phyloP scores from a whole-genome alignment of 2,113 vertebrate genomes.

The Lasiurus cinereus region DNA sequence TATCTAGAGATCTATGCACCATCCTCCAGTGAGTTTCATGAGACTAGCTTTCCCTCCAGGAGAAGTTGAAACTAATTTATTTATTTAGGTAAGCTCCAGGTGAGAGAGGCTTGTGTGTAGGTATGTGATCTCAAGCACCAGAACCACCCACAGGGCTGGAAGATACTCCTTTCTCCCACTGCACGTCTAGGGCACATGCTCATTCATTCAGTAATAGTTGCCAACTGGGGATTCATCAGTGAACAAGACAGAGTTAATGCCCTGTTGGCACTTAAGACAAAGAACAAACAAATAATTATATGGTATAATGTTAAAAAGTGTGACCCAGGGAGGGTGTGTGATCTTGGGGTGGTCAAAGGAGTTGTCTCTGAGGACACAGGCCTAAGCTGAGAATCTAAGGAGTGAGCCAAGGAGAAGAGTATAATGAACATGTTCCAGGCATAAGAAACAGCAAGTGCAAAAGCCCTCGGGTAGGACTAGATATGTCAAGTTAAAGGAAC shows the following conservation, averaged over 20 bases:
- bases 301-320: background rate
- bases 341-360: background rate
- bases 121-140: background rate
- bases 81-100: background rate
- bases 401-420: background rate
- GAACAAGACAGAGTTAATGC: background rate
- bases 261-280: background rate
- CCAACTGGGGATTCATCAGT: background rate
- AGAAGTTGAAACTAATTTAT: background rate
- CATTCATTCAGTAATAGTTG: background rate
- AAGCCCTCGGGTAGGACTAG: background rate
- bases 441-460: background rate
- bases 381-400: background rate
- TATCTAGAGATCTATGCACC: background rate
- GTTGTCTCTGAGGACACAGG: background rate
- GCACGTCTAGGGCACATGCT: background rate
- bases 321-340: background rate
- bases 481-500: background rate
- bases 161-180: background rate
- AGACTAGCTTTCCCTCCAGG: background rate
- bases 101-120: background rate
- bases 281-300: background rate
- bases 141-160: background rate
- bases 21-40: background rate
- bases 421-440: background rate